Base-by-base conservation (phyloP, 2,113 vertebrate species). In the Microcebus murinus region DNA sequence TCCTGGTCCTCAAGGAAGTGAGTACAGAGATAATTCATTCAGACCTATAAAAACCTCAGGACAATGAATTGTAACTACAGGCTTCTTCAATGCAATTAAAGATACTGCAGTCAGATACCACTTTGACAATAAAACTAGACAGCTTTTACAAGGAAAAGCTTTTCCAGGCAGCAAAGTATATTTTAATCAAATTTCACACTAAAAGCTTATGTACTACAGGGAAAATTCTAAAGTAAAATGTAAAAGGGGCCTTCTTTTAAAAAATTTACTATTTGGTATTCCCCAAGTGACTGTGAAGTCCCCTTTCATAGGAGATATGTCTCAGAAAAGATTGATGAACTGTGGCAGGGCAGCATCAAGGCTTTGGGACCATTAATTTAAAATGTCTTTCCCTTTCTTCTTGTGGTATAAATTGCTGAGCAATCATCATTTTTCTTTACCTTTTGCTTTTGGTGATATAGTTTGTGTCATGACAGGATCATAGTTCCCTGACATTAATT, bases 401-500 rank as follows among this genome's bases (percentile, higher is more conserved):
- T 97, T 98, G 88, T 90, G 0, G 17, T 97, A 85, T 95, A 98
- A 98, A 98, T 97, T 98, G 98, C 98, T 98, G 98, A 98, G 97
- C 97, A 98, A 98, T 97, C 97, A 98, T 61, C 96, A 97, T 98
- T 98, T 98, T 98, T 98, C 97, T 98, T 97, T 98, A 97, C 95
- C 96, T 98, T 98, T 98, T 98, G 98, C 96, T 97, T 95, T 95
- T 91, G 94, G 95, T 97, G 97, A 98, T 98, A 97, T 52, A 97
- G 96, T 96, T 97, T 1, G 6, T 98, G 98, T 98, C 97, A 94
- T 90, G 95, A 97, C 74, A 95, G 94, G 96, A 98, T 98, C 98
- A 98, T 80, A 98, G 97, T 97, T 98, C 95, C 84, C 90, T 98
- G 97, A 98, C 98, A 98, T 98, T 99, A 99, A 99, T 99, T 98